Conservation (phyloP, 2,888 invertebrate genomes). For the Nemapogon koenigi region DNA sequence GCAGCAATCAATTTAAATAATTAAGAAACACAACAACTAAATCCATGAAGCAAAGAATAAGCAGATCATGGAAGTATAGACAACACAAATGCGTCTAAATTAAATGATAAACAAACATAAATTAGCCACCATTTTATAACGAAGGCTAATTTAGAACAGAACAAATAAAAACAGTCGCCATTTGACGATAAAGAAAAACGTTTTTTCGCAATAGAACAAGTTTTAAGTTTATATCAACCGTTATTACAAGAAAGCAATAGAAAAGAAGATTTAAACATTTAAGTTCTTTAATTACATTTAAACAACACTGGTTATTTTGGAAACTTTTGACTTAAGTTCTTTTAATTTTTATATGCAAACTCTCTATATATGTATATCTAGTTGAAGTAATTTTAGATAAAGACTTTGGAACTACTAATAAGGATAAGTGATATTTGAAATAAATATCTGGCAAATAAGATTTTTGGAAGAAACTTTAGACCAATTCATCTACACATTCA, state of each 20-base stretch:
- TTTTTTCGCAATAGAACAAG: slow-evolving; percentile 68
- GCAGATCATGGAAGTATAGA: slow-evolving; percentile 37
- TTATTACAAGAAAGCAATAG: slow-evolving; percentile 64
- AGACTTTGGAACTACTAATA: slow-evolving; percentile 52
- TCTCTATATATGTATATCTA: slow-evolving; percentile 53
- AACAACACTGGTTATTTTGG: slow-evolving; percentile 67
- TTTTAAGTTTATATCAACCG: slow-evolving; percentile 66
- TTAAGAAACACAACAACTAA: slow-evolving; percentile 34
- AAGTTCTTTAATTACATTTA: slow-evolving; percentile 60
- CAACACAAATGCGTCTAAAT: slow-evolving; percentile 38
- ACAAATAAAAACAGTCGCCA: slow-evolving; percentile 53
- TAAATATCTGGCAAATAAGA: slow-evolving; percentile 47
- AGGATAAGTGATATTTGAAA: slow-evolving; percentile 60
- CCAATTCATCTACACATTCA: slow-evolving; percentile 51
- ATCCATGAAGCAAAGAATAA: slow-evolving; percentile 23
- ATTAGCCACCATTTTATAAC: slow-evolving; percentile 54
- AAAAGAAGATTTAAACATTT: slow-evolving; percentile 61
- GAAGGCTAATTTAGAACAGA: slow-evolving; percentile 46
- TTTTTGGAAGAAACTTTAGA: slow-evolving; percentile 50
- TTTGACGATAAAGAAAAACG: slow-evolving; percentile 66
- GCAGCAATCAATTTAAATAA: slow-evolving; percentile 24
- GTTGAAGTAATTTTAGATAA: slow-evolving; percentile 56
- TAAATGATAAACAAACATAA: slow-evolving; percentile 54
- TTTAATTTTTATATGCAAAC: slow-evolving; percentile 59
- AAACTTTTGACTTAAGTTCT: slow-evolving; percentile 51